phyloP scores from a whole-genome alignment of 2,888 invertebrate species.

The Nezara viridula region DNA sequence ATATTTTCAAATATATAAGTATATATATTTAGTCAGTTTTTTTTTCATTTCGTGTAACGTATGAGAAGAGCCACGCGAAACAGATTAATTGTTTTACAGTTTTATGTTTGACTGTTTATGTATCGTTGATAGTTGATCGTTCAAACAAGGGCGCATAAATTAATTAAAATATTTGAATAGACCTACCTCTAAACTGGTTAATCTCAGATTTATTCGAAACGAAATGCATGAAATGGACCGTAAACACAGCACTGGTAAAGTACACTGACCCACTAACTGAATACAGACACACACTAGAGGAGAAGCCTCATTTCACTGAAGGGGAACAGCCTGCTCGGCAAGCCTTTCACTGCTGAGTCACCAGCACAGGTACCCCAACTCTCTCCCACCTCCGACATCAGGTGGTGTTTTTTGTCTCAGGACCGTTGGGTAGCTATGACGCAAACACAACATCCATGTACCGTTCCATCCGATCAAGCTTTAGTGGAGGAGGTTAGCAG shows the following conservation, averaged over 20 bases:
- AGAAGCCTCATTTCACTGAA: slow-evolving; percentile 2
- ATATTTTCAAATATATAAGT: no score
- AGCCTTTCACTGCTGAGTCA: slow-evolving; percentile 48
- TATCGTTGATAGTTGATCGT: no score
- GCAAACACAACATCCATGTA: neutral
- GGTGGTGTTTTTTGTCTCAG: neutral
- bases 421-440: neutral
- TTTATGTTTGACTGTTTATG: no score
- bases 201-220: neutral
- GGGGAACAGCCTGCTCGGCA: neutral
- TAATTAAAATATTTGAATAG: neutral
- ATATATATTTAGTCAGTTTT: no score
- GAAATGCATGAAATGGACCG: neutral
- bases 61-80: no score
- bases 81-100: no score
- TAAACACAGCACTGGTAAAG: neutral
- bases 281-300: neutral
- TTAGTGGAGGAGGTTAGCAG: no score
- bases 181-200: neutral
- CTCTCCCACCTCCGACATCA: neutral
- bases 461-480: slow-evolving; percentile 5
- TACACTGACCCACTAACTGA: neutral
- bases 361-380: neutral
- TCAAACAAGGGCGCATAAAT: no score
- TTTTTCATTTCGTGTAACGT: no score